Conservation (phyloP, 2,888 invertebrate species). For the Tenthredo scrophulariae region DNA sequence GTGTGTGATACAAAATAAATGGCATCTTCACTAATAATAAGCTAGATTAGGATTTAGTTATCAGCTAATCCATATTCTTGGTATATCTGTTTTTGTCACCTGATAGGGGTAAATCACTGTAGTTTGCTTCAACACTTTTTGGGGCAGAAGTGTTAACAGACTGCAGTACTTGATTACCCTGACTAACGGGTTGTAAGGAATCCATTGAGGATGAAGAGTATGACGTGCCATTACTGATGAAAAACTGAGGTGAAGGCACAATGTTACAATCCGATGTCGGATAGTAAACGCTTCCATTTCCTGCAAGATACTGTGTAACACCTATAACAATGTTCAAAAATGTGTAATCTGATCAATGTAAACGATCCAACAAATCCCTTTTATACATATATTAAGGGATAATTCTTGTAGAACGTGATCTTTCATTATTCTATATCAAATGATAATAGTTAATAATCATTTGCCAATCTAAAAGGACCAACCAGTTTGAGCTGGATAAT, state of each 20-base stretch:
- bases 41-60: neutral
- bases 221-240: conserved; percentile 21
- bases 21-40: neutral
- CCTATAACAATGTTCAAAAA: conserved; percentile 45
- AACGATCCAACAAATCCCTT: neutral
- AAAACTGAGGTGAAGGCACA: conserved; percentile 35
- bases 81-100: conserved; percentile 72
- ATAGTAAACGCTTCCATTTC: conserved; percentile 40
- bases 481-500: conserved; percentile 57
- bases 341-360: conserved; percentile 20
- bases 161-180: conserved; percentile 63
- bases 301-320: conserved; percentile 42
- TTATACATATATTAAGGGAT: neutral
- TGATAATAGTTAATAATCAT: conserved; percentile 24
- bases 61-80: conserved; percentile 10
- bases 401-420: neutral
- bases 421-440: neutral
- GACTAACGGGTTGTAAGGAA: conserved; percentile 44
- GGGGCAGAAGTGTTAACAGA: conserved; percentile 70
- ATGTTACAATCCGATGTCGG: conserved; percentile 40
- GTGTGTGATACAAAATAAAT: conserved; percentile 46
- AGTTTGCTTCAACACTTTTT: conserved; percentile 78
- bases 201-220: conserved; percentile 33
- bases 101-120: conserved; percentile 81
- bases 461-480: neutral